Percentiles rank a stretch among this genome's conserved stretches.
Conservation (phyloP, 2,888 invertebrate genomes). For the Lithophane socia region DNA sequence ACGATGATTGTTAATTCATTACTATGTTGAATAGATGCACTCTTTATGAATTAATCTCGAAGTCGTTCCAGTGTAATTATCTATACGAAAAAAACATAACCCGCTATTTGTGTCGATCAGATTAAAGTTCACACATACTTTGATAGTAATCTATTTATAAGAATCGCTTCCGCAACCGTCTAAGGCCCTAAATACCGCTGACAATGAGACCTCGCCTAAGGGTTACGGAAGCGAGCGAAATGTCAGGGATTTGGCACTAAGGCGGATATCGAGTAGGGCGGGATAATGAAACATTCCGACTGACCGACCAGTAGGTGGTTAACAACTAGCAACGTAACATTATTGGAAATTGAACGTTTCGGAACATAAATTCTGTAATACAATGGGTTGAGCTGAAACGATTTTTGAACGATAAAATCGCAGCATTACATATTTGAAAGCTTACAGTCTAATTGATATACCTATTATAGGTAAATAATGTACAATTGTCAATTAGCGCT, state of each 20-base stretch:
- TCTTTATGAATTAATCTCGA: neutral
- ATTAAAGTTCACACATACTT: neutral
- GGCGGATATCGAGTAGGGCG: conserved; percentile 71
- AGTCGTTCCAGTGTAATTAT: neutral
- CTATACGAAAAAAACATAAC: neutral
- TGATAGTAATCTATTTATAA: neutral
- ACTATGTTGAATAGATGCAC: neutral
- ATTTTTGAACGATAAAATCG: neutral
- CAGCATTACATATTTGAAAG: neutral
- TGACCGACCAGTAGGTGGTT: conserved; percentile 16
- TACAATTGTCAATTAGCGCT: too few species aligned
- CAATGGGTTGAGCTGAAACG: conserved; percentile 20
- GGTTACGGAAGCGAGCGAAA: conserved; percentile 82
- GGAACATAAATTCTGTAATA: conserved; percentile 31
- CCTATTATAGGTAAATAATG: neutral
- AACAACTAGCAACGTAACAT: conserved; percentile 23
- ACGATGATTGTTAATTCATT: neutral
- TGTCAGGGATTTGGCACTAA: conserved; percentile 83
- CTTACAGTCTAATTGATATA: too few species aligned
- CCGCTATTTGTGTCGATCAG: too few species aligned
- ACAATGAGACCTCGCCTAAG: conserved; percentile 59
- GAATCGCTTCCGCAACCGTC: conserved; percentile 12
- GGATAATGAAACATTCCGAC: conserved; percentile 63
- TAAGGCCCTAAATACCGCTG: conserved; percentile 43
- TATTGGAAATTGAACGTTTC: conserved; percentile 40